phyloP scores from a whole-genome alignment of 2,888 invertebrate genomes.

The Chymomyza procnemis region DNA sequence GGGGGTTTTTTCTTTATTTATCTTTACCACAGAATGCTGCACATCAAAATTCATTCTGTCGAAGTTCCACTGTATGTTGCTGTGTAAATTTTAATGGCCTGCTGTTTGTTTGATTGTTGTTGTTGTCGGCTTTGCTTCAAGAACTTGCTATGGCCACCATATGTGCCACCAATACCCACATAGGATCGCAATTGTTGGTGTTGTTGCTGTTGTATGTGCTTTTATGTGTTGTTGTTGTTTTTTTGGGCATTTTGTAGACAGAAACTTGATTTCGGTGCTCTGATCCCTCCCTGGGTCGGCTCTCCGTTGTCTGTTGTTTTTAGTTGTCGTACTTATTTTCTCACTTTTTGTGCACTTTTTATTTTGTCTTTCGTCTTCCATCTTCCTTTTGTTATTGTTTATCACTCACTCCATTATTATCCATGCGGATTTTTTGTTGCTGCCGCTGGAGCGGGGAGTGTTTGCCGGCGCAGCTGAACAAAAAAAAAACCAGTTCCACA shows the following conservation, averaged over 20 bases:
- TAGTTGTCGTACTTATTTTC: constrained; percentile 12
- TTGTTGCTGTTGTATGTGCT: background rate
- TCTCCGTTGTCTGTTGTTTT: constrained; percentile 5
- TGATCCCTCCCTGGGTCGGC: background rate
- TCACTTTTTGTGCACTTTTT: constrained; percentile 27
- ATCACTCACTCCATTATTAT: constrained; percentile 44
- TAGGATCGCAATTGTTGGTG: background rate
- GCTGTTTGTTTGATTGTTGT: background rate
- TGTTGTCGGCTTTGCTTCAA: background rate
- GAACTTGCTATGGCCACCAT: background rate
- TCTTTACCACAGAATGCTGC: too few species aligned
- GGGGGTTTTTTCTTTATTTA: too few species aligned
- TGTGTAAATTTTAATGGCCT: background rate
- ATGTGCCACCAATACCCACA: background rate
- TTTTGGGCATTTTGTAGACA: constrained; percentile 4
- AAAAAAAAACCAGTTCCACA: constrained; percentile 63
- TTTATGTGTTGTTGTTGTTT: background rate
- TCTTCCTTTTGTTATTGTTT: constrained; percentile 47
- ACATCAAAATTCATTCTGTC: background rate
- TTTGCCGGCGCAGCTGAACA: constrained; percentile 5
- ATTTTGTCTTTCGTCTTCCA: constrained; percentile 18
- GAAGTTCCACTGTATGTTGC: background rate
- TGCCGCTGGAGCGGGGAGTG: constrained; percentile 13
- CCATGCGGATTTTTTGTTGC: constrained; percentile 33
- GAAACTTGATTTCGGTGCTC: constrained; percentile 9